Base-by-base conservation (phyloP, 92 coral and sea anemone species). In the Chrysogorgia sp. region DNA sequence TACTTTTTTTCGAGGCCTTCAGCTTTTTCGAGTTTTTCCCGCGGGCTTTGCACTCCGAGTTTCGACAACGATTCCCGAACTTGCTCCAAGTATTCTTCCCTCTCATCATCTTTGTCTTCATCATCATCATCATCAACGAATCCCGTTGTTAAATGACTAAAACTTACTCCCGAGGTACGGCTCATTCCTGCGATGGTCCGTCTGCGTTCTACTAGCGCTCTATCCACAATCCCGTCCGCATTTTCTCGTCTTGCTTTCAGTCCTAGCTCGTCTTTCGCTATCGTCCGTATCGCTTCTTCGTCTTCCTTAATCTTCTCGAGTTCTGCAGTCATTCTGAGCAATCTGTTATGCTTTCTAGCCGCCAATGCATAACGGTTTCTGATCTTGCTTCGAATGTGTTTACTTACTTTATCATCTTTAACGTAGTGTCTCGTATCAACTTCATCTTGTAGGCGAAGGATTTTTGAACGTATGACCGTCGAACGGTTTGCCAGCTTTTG, bases 401-500 rank as follows among this genome's bases (percentile, higher is more conserved):
- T 85, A 70, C 86, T 86, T 10, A 47, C 81, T 67, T 72, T 89
- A 50, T 77, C 80, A 31, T 90, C 83, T 20, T 77, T 83, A 10
- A 71, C 32, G 26, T 75, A 83, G 66, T 85, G 86, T 49, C 92
- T 83, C 12, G 78, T 77, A 9, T 63, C 40, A 82, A 93, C 85
- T 81, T 91, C 85, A 5, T 81, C 82, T 40, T 91, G 85, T 37
- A 91, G 25, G 13, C 66, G 91, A n/a, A 68, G 63, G 50, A 91
- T 81, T 77, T 89, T 91, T 62, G 98, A 86, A 10, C 84, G 89
- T 0, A 88, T 84, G 20, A 74, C 90, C 55, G 91, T 87, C 8
- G 98, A 77, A 34, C 90, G 50, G 28, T 90, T 90, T 12, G 97
- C 98, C 2, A 89, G 88, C 35, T 96, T 83, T 41, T 91, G 92